phyloP scores from a whole-genome alignment of 1,140 invertebrate genomes.

The Battus philenor region DNA sequence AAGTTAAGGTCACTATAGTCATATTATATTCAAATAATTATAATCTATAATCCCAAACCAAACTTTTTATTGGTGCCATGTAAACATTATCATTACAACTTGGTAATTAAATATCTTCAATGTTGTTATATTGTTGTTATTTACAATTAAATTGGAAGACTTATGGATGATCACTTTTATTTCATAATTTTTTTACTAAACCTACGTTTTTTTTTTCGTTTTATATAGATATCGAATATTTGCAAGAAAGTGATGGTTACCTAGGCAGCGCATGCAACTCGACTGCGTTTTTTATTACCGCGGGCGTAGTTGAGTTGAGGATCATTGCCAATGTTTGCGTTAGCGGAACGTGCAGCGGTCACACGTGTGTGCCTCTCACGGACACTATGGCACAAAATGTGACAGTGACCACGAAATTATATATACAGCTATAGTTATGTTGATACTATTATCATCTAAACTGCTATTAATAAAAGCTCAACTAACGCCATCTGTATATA shows the following conservation, averaged over 20 bases:
- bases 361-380: conserved; percentile 30
- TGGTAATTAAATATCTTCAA: no score
- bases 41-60: no score
- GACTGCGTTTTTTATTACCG: conserved; percentile 46
- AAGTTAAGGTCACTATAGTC: conserved; percentile 48
- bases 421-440: conserved; percentile 40
- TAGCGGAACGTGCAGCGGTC: conserved; percentile 21
- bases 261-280: conserved; percentile 37
- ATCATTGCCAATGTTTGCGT: conserved; percentile 32
- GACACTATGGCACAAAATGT: conserved; percentile 41
- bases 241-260: conserved; percentile 15
- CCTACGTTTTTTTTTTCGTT: no score
- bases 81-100: neutral
- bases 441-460: no score
- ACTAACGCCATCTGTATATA: conserved; percentile 1
- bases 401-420: conserved; percentile 50
- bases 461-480: no score
- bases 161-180: no score
- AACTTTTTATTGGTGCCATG: neutral
- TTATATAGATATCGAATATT: conserved; percentile 9
- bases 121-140: no score
- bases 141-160: no score
- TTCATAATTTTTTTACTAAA: no score
- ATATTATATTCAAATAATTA: conserved; percentile 17
- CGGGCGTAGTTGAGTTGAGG: conserved; percentile 39